A percentile compares a stretch with the other conserved stretches of the same genome.
Evolutionary conservation across 2,113 vertebrate species (phyloP).

Genomic region (Cercopithecus mona): DNA sequence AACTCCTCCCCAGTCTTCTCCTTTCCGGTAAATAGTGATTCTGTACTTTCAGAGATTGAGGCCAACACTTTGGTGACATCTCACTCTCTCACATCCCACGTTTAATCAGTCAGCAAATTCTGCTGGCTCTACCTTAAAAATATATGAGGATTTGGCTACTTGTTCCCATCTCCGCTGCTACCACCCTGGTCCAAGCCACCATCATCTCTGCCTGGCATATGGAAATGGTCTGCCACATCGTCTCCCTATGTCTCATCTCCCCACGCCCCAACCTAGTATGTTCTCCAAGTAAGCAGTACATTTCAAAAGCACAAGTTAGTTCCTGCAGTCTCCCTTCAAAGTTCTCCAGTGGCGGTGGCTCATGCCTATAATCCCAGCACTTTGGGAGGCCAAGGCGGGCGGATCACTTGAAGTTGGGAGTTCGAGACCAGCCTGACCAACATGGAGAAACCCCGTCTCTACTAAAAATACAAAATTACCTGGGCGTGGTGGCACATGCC

Average conservation of each 20-base stretch:
- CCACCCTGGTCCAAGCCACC: background rate
- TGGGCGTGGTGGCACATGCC: too few relatives aligned
- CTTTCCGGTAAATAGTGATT: background rate
- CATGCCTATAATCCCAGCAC: too few relatives aligned
- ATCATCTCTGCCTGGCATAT: background rate
- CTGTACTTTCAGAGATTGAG: background rate
- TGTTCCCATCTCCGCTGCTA: background rate
- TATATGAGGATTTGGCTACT: background rate
- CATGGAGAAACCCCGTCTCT: too few relatives aligned
- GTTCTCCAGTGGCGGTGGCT: background rate
- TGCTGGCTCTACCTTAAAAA: background rate
- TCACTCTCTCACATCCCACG: background rate
- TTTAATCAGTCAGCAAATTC: background rate
- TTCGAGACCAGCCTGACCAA: too few relatives aligned
- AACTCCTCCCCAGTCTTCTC: background rate
- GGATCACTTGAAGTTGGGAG: too few relatives aligned
- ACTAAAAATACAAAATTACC: too few relatives aligned
- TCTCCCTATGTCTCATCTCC: background rate
- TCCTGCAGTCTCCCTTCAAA: background rate
- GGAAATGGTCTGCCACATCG: background rate
- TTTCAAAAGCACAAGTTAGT: slow-evolving; percentile 37
- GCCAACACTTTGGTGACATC: background rate
- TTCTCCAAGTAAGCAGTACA: background rate
- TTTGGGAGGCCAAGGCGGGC: too few relatives aligned
- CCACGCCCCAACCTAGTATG: background rate